These are phyloP conservation scores for Tiaroga cobitis DNA, from an alignment of 2,797 vertebrate genomes.

Conservation along the genomic window DNA sequence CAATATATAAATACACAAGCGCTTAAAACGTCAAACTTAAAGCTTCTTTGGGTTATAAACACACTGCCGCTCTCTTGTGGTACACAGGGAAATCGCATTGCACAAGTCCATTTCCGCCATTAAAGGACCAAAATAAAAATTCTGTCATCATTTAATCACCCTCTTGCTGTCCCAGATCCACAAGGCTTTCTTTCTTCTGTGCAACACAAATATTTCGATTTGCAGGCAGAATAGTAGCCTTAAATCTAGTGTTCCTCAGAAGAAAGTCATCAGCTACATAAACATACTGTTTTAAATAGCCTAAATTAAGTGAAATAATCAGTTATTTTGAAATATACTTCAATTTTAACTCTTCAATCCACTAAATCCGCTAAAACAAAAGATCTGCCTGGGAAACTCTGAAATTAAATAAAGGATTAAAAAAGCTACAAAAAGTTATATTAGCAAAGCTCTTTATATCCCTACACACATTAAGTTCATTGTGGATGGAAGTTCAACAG, in stretches of 20 bases:
- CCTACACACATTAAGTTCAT: not conserved
- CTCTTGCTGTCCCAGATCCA: not conserved
- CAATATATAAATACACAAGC: not conserved
- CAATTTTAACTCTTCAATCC: not conserved
- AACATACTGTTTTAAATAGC: not conserved
- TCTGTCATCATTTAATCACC: constrained; percentile 7
- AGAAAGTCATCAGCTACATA: not conserved
- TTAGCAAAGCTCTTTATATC: not conserved
- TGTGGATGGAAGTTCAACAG: not conserved
- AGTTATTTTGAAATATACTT: not conserved
- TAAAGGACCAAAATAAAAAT: constrained; percentile 25
- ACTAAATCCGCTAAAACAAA: not conserved
- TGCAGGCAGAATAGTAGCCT: not conserved
- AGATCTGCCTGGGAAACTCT: not conserved
- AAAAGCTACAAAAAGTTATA: not conserved
- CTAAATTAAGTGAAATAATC: not conserved
- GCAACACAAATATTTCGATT: not conserved
- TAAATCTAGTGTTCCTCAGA: not conserved
- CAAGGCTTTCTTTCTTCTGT: not conserved
- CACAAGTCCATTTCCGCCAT: constrained; percentile 17
- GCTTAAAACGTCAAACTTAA: constrained; percentile 8
- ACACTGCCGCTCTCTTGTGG: constrained; percentile 32
- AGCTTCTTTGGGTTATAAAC: not conserved
- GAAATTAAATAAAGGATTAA: not conserved
- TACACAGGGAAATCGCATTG: not conserved